phyloP scores from a whole-genome alignment of 2,797 vertebrate species.

The Notolepis coatsorum region DNA sequence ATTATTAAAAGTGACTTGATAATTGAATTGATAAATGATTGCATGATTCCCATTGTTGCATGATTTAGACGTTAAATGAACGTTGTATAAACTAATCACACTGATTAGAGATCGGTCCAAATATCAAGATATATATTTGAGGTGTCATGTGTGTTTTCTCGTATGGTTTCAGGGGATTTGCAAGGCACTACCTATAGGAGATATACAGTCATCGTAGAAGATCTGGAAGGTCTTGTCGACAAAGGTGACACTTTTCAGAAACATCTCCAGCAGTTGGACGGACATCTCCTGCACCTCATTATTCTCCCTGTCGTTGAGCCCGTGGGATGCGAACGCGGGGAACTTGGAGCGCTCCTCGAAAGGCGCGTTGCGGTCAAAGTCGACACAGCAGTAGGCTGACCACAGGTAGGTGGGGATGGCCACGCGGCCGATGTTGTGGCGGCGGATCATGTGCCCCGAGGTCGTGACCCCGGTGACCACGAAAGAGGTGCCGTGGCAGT shows the following conservation, averaged over 20 bases:
- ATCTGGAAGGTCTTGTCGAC: conserved; percentile 72
- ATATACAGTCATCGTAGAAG: conserved; percentile 73
- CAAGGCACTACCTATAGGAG: conserved; percentile 22
- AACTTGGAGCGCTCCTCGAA: conserved; percentile 72
- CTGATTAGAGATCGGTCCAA: neutral
- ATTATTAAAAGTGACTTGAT: no score
- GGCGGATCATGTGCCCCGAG: conserved; percentile 70
- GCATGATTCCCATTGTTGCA: neutral
- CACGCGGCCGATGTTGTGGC: conserved; percentile 70
- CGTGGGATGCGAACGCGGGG: conserved; percentile 68
- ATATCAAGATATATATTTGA: neutral
- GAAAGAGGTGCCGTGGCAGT: conserved; percentile 68
- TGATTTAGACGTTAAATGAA: neutral
- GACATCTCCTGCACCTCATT: conserved; percentile 67
- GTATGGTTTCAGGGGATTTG: conserved; percentile 2
- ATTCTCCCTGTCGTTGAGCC: conserved; percentile 62
- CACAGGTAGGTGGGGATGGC: conserved; percentile 75
- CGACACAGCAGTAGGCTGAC: conserved; percentile 76
- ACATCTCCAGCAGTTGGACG: conserved; percentile 69
- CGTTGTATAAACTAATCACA: neutral
- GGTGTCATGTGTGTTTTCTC: neutral
- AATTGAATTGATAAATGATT: no score
- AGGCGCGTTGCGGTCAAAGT: conserved; percentile 75
- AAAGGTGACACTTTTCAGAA: conserved; percentile 72
- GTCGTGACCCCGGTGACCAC: conserved; percentile 73